Conservation (phyloP, 1,140 invertebrate species). For the Drosophila tani region DNA sequence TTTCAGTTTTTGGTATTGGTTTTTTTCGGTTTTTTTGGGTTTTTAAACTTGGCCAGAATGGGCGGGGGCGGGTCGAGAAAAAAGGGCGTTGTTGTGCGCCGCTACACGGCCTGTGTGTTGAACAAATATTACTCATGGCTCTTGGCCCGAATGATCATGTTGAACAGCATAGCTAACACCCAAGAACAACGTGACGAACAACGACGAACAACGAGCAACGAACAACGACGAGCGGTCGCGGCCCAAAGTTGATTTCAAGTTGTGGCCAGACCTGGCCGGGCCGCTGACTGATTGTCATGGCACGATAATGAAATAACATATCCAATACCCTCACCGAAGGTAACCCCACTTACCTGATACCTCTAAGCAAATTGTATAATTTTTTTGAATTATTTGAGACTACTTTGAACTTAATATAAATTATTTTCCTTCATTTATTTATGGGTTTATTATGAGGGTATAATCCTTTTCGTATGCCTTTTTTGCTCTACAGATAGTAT, state of each 20-base stretch:
- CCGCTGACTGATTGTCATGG: conserved; percentile 77
- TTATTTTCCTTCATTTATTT: too few relatives aligned
- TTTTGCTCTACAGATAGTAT: background rate
- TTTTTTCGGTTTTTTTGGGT: conserved; percentile 5
- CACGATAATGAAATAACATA: conserved; percentile 76
- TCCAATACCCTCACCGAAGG: conserved; percentile 15
- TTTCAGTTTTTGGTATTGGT: conserved; percentile 4
- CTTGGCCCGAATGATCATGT: conserved; percentile 64
- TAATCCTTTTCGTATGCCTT: background rate
- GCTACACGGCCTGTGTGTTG: conserved; percentile 46
- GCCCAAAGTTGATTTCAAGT: conserved; percentile 52
- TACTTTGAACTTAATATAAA: too few relatives aligned
- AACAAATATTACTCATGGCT: conserved; percentile 80
- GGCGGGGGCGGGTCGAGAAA: conserved; percentile 70
- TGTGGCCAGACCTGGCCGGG: conserved; percentile 14
- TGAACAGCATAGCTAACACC: conserved; percentile 79
- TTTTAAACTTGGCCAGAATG: conserved; percentile 8
- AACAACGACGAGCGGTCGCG: conserved; percentile 13
- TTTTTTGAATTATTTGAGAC: too few relatives aligned
- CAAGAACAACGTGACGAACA: conserved; percentile 75
- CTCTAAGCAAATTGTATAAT: background rate
- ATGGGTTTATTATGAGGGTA: background rate
- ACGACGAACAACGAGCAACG: conserved; percentile 16
- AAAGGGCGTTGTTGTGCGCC: conserved; percentile 69
- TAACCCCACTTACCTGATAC: background rate